Evolutionary conservation across 2,888 invertebrate genomes (phyloP), one percentile per base, ranked within the genome.

Genomic region (Lochmaea crataegi): DNA sequence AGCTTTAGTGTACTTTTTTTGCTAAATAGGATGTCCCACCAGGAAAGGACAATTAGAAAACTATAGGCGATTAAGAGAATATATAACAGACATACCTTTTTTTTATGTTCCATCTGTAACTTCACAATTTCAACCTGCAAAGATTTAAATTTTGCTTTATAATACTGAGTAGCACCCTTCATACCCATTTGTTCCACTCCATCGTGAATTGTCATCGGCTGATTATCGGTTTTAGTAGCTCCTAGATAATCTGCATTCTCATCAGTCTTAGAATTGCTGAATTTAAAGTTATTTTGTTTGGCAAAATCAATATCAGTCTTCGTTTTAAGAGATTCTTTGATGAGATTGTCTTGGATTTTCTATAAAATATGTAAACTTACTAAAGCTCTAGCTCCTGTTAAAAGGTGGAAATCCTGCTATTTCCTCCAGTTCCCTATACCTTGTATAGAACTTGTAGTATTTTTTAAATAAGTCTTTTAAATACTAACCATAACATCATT

Each of bases 401-500:
- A 5, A 32, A 32, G 32, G 32, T 32, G 32, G 32, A 5, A 5
- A 0, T 32, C 32, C 32, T 38, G 9, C 9, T 38, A 7, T 38
- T 22, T 38, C 7, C 32, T 38, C 9, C 32, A 38, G 9, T 7
- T 6, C 32, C 32, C 32, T 38, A 32, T 5, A 5, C 32, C 32
- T 38, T 0, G 32, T 38, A 38, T 38, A 38, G 32, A 9, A 38
- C 9, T 38, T 7, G 32, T 38, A 38, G 9, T 32, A 32, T 32
- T 32, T 32, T 64, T 32, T 57, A 42, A 66, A 58, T 60, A 64
- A 63, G n/a, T 18, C 18, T 42, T 60, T 14, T n/a, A 16, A 45
- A 51, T 72, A 60, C 77, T 76, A 76, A 86, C 86, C 84, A 86
- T 85, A 45, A 86, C 85, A 76, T 82, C 82, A 68, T 86, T 84